These are phyloP conservation scores for Drosophila nebulosa DNA, from an alignment of 1,140 invertebrate genomes.

Conservation along the genomic window DNA sequence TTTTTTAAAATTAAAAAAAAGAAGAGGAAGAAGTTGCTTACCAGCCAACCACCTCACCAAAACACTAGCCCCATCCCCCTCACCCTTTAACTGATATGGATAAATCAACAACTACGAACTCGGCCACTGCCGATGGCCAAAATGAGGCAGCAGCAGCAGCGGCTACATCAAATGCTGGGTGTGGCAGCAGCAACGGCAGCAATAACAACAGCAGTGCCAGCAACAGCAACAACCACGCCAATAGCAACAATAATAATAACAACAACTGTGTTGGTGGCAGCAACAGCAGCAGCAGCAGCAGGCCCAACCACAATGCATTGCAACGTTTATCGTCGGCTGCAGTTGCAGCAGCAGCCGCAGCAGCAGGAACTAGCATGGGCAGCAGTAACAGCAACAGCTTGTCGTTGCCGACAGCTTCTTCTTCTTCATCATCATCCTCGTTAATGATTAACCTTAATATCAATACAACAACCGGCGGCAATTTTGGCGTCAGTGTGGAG, in stretches of 20 bases:
- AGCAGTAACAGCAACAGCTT: conserved; percentile 16
- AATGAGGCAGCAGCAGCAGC: conserved; percentile 38
- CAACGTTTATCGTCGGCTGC: conserved; percentile 32
- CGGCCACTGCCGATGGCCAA: conserved; percentile 54
- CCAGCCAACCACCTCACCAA: neutral
- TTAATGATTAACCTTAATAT: conserved; percentile 88
- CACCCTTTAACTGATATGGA: conserved; percentile 42
- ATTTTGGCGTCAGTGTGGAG: conserved; percentile 91
- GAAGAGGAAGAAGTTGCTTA: neutral
- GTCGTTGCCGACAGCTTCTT: neutral
- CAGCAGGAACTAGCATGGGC: neutral
- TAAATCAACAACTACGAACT: conserved; percentile 66
- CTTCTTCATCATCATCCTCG: conserved; percentile 10
- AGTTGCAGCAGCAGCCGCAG: conserved; percentile 5
- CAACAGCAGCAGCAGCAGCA: conserved; percentile 22
- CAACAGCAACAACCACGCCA: conserved; percentile 27
- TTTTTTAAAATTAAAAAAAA: neutral
- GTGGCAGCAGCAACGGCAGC: conserved; percentile 30
- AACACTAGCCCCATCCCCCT: neutral
- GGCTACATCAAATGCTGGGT: conserved; percentile 15
- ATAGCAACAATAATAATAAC: conserved; percentile 11
- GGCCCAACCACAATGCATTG: conserved; percentile 14
- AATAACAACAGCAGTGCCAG: conserved; percentile 19
- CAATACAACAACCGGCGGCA: conserved; percentile 94
- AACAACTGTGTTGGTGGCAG: neutral